These are phyloP conservation scores for Pangasius larnaudii DNA, from an alignment of 2,797 vertebrate species.

Conservation along the genomic window DNA sequence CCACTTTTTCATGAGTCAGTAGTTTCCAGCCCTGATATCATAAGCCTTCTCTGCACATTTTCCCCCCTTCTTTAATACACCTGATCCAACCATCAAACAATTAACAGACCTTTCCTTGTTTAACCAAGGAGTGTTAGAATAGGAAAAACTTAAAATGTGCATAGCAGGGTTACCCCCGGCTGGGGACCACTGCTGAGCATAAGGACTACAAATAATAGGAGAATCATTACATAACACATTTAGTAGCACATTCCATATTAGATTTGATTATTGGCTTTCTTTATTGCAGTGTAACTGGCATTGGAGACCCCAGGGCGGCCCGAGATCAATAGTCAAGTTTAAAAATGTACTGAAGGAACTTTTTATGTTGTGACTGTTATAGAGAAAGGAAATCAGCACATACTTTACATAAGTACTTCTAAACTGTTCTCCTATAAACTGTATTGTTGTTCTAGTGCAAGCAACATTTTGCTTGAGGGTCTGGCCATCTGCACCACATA, in stretches of 20 bases:
- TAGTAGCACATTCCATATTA: not conserved
- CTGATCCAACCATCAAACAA: not conserved
- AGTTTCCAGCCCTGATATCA: not conserved
- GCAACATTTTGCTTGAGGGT: no score
- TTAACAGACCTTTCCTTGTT: not conserved
- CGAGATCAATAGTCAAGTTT: not conserved
- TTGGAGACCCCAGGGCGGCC: not conserved
- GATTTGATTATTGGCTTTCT: not conserved
- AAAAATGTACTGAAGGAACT: not conserved
- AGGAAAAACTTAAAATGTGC: not conserved
- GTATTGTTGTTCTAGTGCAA: not conserved
- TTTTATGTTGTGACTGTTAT: not conserved
- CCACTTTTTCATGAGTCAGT: constrained; percentile 26
- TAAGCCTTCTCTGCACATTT: not conserved
- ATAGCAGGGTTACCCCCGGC: not conserved
- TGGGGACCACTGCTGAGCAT: not conserved
- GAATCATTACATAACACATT: not conserved
- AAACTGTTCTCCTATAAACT: not conserved
- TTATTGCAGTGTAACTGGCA: not conserved
- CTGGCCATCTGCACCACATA: not conserved
- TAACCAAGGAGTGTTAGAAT: not conserved
- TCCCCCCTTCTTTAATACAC: not conserved
- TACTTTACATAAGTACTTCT: not conserved
- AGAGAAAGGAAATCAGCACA: not conserved
- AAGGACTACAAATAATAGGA: not conserved